Evolutionary conservation across 2,113 vertebrate species (phyloP).

Genomic region (Oenanthe melanoleuca): DNA sequence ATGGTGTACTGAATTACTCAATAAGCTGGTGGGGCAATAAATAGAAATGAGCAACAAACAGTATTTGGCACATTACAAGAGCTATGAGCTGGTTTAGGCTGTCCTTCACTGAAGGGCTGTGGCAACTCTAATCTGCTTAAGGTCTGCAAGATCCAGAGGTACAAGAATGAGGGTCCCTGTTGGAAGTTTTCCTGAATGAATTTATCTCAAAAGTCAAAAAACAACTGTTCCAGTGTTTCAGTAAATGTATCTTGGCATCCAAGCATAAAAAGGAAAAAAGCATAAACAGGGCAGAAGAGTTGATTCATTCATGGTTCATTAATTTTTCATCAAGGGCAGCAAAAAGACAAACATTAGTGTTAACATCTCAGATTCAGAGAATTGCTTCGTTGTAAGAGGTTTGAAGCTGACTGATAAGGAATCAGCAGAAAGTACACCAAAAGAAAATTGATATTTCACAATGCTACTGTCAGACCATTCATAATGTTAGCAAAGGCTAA

Average conservation of each 20-base stretch:
- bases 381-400: neutral
- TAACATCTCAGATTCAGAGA: neutral
- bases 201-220: constrained; percentile 16
- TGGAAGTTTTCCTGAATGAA: neutral
- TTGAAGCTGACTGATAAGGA: neutral
- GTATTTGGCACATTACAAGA: neutral
- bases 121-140: neutral
- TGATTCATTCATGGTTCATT: constrained; percentile 34
- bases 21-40: neutral
- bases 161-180: neutral
- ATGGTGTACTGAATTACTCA: neutral
- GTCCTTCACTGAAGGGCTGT: neutral
- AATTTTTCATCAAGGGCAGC: constrained; percentile 30
- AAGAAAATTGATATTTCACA: neutral
- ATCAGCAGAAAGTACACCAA: neutral
- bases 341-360: constrained; percentile 31
- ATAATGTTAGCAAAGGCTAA: neutral
- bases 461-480: neutral
- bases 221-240: neutral
- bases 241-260: neutral
- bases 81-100: neutral
- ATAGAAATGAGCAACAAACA: neutral
- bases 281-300: neutral
- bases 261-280: neutral
- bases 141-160: neutral